Evolutionary conservation across 1,140 invertebrate species (phyloP).

Genomic region (Zaprionus lachaisei): DNA sequence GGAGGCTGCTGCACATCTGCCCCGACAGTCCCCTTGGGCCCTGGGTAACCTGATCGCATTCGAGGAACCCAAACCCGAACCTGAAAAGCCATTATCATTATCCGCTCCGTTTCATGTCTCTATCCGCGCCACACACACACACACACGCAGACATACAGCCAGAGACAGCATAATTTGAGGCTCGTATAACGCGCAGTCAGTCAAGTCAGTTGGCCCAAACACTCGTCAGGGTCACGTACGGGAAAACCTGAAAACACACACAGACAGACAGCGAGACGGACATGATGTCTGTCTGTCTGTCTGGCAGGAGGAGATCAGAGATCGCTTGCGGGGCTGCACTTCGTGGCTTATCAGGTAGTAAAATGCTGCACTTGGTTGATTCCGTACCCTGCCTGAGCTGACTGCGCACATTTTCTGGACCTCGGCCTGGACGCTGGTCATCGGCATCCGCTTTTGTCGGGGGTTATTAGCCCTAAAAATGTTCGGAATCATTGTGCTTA

Average conservation of each 20-base stretch:
- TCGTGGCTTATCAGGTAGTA: slow-evolving; percentile 73
- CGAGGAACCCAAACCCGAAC: slow-evolving; percentile 56
- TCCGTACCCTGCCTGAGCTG: slow-evolving; percentile 32
- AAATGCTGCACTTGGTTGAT: slow-evolving; percentile 75
- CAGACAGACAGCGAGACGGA: slow-evolving; percentile 7
- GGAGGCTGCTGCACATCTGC: slow-evolving; percentile 33
- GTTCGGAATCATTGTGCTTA: slow-evolving; percentile 62
- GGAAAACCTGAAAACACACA: slow-evolving; percentile 34
- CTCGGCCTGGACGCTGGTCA: slow-evolving; percentile 34
- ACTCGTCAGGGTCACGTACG: slow-evolving; percentile 54
- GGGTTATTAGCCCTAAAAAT: slow-evolving; percentile 71
- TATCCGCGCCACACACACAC: slow-evolving; percentile 60
- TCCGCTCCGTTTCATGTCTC: slow-evolving; percentile 77
- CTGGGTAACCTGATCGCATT: slow-evolving; percentile 68
- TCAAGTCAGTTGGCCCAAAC: slow-evolving; percentile 23
- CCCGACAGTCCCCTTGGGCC: slow-evolving; percentile 33
- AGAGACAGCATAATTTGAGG: slow-evolving; percentile 68
- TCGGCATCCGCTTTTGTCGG: slow-evolving; percentile 15
- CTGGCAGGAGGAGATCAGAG: slow-evolving; percentile 61
- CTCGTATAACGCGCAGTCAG: slow-evolving; percentile 63
- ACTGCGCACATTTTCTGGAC: slow-evolving; percentile 1
- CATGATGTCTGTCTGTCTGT: slow-evolving; percentile 2
- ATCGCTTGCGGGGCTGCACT: slow-evolving; percentile 37
- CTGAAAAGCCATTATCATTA: slow-evolving; percentile 76
- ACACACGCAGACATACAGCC: slow-evolving; percentile 10